Conservation (phyloP, 2,113 vertebrate species). For the Rhea pennata region DNA sequence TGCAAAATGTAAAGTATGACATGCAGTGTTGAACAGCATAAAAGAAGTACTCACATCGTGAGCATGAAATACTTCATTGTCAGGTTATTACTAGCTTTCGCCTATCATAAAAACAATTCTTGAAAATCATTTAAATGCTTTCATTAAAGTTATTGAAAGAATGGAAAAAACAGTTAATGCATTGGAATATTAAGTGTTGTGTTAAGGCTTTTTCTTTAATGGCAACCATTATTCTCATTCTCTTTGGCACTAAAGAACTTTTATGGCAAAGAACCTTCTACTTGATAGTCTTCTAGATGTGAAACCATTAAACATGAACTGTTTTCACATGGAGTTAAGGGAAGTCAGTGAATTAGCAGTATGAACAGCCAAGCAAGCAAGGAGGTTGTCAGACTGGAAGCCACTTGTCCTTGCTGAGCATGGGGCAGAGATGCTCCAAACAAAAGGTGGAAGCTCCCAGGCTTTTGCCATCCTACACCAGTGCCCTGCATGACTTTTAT, state of each 20-base stretch:
- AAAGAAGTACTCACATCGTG: not conserved
- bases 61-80: not conserved
- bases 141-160: not conserved
- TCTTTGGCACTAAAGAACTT: not conserved
- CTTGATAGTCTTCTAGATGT: not conserved
- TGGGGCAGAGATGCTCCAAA: not conserved
- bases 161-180: not conserved
- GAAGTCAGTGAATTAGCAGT: not conserved
- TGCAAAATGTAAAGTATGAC: not conserved
- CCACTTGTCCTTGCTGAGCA: not conserved
- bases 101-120: not conserved
- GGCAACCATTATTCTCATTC: not conserved
- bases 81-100: not conserved
- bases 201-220: not conserved
- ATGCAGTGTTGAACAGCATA: fast-evolving
- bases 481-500: fast-evolving
- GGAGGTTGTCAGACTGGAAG: not conserved
- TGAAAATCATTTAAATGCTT: not conserved
- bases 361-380: not conserved
- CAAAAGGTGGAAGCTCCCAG: fast-evolving
- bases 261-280: not conserved
- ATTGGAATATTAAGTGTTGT: not conserved
- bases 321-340: not conserved
- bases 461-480: not conserved
- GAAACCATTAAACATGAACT: not conserved